phyloP scores from a whole-genome alignment of 2,113 vertebrate species.

The Centropristis striata region DNA sequence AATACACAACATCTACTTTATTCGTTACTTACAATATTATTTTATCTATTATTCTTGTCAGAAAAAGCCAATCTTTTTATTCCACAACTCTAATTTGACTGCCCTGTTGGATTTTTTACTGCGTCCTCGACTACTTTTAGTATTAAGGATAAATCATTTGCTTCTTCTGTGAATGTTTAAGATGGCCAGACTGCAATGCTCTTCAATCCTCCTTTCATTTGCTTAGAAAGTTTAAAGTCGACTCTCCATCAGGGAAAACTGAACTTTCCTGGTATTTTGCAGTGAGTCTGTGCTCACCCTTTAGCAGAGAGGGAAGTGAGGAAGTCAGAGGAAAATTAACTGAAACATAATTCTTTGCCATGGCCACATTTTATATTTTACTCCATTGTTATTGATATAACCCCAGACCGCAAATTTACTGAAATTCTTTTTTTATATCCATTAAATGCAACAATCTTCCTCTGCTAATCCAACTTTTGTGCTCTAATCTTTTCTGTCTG shows the following conservation, averaged over 20 bases:
- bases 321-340: neutral
- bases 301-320: no score
- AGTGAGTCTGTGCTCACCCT: neutral
- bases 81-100: neutral
- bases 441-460: neutral
- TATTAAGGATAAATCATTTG: neutral
- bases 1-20: no score
- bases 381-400: neutral
- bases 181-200: neutral
- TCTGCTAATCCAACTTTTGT: neutral
- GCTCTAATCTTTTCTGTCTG: no score
- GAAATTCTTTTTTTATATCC: neutral
- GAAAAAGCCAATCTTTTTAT: neutral
- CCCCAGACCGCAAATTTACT: neutral
- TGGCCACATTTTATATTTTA: neutral
- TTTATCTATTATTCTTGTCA: neutral
- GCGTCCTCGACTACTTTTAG: neutral
- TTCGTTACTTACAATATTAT: neutral
- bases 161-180: neutral
- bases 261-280: neutral
- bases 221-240: neutral
- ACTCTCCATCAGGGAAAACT: neutral
- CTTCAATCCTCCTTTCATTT: neutral
- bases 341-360: neutral
- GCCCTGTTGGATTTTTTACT: neutral